Evolutionary conservation across 2,888 invertebrate genomes (phyloP).

Genomic region (Diloba caeruleocephala): DNA sequence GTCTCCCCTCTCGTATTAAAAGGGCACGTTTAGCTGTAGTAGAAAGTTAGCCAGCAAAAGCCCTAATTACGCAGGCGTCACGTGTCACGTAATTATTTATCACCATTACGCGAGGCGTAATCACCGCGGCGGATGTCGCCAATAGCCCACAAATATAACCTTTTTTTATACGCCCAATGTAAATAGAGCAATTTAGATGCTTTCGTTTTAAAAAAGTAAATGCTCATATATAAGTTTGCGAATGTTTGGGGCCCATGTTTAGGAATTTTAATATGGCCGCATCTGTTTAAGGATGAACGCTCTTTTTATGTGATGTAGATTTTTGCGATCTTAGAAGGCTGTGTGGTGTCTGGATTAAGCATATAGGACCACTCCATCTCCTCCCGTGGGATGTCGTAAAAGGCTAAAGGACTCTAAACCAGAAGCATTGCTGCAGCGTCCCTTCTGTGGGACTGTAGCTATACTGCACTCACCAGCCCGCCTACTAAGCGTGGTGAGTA

Average conservation of each 20-base stretch:
- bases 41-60: no score
- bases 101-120: slow-evolving; percentile 46
- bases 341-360: no score
- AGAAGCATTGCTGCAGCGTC: no score
- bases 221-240: slow-evolving; percentile 25
- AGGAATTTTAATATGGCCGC: slow-evolving; percentile 23
- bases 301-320: no score
- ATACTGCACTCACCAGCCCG: no score
- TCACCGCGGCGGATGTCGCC: slow-evolving; percentile 45
- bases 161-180: slow-evolving; percentile 36
- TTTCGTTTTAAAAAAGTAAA: slow-evolving; percentile 26
- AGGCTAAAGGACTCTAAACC: no score
- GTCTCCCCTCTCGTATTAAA: slow-evolving; percentile 29
- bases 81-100: slow-evolving; percentile 50
- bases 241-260: slow-evolving; percentile 35
- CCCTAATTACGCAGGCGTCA: slow-evolving; percentile 42
- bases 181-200: slow-evolving; percentile 33
- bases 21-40: slow-evolving; percentile 22
- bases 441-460: no score
- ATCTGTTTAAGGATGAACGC: background rate
- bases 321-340: no score
- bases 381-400: no score
- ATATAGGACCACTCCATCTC: no score
- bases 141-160: slow-evolving; percentile 48
- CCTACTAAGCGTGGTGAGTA: no score